Base-by-base conservation (phyloP, 2,797 vertebrate genomes). In the Dendrocincla fuliginosa region DNA sequence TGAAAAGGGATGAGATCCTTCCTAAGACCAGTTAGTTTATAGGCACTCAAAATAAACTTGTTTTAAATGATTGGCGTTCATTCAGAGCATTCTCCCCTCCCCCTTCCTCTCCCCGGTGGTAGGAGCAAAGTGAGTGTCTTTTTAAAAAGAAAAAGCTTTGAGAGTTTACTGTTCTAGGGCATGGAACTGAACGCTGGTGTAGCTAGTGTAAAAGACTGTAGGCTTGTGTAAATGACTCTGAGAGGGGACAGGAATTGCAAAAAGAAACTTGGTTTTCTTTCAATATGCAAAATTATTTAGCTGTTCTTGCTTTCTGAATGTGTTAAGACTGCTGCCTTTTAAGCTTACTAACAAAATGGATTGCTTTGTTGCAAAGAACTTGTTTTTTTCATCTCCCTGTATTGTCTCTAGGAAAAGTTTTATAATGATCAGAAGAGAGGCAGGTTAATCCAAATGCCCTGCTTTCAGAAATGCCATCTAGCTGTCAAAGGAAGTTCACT, bases 401-500 rank as follows among this genome's bases (percentile, higher is more conserved):
- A 17, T n/a, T 47, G 53, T 68, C 55, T 85, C 87, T 83, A 44
- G 37, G 41, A 79, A 69, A 68, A 78, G 19, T 60, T 55, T 90
- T 52, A 18, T 35, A 68, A 53, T 46, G 14, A 35, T 78, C 35
- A 67, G 35, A 64, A 67, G 32, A 75, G 18, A 5, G 2, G 30
- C 78, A 46, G 64, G 56, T 88, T 87, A 69, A 81, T 87, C 44
- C 57, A 65, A 73, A 80, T 70, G 30, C 59, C 25, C 70, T 81
- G 32, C 6, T 64, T 87, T 93, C 73, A 85, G 65, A 73, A 84
- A 87, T 96, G 86, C 86, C 60, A 83, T 84, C 65, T 95, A 87
- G 76, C 84, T 96, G 92, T 97, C 95, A 96, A 79, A 94, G 74
- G 70, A 86, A 76, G 81, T 61, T 83, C 61, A 68, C 67, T 85